These are phyloP conservation scores for Atrichornis clamosus DNA, from an alignment of 2,113 vertebrate genomes.

Conservation along the genomic window DNA sequence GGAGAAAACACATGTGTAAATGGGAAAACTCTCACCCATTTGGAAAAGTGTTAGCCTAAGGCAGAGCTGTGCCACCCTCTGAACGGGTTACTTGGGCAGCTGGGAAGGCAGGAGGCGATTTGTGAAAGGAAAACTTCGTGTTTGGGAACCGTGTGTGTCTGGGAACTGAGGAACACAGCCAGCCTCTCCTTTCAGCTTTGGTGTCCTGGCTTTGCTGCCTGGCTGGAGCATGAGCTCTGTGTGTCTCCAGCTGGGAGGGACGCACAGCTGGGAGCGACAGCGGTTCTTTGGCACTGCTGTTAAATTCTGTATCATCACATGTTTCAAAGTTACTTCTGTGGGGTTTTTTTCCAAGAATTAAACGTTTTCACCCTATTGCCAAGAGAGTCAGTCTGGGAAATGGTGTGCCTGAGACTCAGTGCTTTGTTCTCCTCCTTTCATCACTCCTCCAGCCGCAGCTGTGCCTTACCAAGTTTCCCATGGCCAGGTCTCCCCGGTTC, in stretches of 20 bases:
- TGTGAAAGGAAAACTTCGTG: neutral
- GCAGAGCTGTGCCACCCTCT: neutral
- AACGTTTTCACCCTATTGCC: neutral
- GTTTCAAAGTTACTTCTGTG: neutral
- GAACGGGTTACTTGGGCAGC: neutral
- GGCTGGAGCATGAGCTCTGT: fast-evolving
- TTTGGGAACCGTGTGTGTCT: neutral
- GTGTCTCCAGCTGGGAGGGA: neutral
- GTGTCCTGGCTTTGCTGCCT: neutral
- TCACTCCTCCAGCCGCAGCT: neutral
- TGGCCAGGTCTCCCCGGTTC: neutral
- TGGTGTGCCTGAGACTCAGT: neutral
- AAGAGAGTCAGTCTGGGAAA: neutral
- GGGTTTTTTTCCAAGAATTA: neutral
- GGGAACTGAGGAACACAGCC: neutral
- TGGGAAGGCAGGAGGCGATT: neutral
- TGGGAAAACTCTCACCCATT: neutral
- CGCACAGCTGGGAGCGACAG: neutral
- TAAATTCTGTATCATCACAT: neutral
- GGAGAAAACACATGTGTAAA: fast-evolving
- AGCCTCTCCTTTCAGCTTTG: neutral
- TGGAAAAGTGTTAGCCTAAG: neutral
- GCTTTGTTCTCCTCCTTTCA: neutral
- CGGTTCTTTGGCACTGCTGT: neutral
- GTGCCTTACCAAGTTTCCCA: neutral